Conservation (phyloP, 2,113 vertebrate species). For the Salvelinus alpinus region DNA sequence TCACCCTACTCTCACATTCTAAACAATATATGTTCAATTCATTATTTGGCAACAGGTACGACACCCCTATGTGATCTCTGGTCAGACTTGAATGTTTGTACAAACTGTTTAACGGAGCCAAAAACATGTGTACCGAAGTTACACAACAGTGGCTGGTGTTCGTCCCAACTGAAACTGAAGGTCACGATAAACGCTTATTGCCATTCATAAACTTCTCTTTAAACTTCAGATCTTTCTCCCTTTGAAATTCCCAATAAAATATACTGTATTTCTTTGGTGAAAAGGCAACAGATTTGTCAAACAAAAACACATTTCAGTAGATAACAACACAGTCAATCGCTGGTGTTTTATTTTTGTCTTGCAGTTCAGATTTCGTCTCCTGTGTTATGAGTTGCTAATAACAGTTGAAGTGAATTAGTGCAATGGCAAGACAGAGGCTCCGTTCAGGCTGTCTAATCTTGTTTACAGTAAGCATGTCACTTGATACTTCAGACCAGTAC, state of each 20-base stretch:
- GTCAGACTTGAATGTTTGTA: background rate
- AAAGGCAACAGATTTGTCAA: no score
- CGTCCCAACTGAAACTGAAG: background rate
- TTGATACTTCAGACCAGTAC: slow-evolving; percentile 1
- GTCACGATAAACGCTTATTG: background rate
- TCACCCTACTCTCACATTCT: no score
- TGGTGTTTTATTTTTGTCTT: background rate
- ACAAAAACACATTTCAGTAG: no score
- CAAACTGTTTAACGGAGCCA: background rate
- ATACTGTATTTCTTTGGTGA: no score
- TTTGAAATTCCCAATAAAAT: no score
- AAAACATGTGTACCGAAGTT: slow-evolving; percentile 9
- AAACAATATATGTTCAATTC: no score
- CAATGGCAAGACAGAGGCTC: background rate
- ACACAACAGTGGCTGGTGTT: background rate
- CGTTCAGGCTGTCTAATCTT: slow-evolving; percentile 2
- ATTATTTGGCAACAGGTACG: no score
- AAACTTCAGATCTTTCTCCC: background rate
- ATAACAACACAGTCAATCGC: no score
- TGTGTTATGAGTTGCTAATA: background rate
- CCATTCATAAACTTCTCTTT: background rate
- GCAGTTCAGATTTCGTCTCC: background rate
- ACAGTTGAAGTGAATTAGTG: background rate
- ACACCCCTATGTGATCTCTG: background rate
- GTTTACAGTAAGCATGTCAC: slow-evolving; percentile 24